Percentiles rank a stretch among this genome's conserved stretches.
phyloP scores from a whole-genome alignment of 2,888 invertebrate genomes.

The Artemia sinica region DNA sequence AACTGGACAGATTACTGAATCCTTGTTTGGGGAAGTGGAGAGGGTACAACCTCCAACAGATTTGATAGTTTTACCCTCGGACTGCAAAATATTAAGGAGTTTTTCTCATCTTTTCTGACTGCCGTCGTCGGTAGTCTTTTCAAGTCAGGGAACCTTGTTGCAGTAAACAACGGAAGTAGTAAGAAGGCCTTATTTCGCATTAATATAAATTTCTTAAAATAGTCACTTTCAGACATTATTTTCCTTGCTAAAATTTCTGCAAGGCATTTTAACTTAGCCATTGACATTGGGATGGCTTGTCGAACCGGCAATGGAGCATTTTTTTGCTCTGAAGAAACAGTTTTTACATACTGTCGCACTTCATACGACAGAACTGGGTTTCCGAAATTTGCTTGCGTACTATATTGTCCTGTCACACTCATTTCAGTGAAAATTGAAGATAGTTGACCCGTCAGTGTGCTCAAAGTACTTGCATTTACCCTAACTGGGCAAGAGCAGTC shows the following conservation, averaged over 20 bases:
- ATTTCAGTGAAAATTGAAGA: neutral
- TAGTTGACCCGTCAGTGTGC: neutral
- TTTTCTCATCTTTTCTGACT: too few relatives aligned
- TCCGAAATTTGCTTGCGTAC: neutral
- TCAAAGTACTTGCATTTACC: neutral
- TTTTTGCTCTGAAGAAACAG: neutral
- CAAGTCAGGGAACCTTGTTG: too few relatives aligned
- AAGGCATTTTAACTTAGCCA: neutral
- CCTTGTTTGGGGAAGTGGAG: too few relatives aligned
- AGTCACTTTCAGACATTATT: neutral
- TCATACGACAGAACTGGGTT: neutral
- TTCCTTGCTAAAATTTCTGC: neutral
- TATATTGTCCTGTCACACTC: neutral
- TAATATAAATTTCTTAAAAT: neutral
- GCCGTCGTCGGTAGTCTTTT: too few relatives aligned
- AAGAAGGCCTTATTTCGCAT: neutral
- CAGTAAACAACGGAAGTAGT: too few relatives aligned
- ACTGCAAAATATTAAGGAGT: too few relatives aligned
- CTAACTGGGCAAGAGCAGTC: neutral
- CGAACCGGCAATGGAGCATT: neutral
- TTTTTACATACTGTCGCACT: neutral
- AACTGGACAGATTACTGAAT: too few relatives aligned
- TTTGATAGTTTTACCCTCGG: too few relatives aligned
- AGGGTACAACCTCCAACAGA: too few relatives aligned
- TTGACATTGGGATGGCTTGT: neutral